Conservation (phyloP, 2,113 vertebrate genomes). For the Tupaia tana region DNA sequence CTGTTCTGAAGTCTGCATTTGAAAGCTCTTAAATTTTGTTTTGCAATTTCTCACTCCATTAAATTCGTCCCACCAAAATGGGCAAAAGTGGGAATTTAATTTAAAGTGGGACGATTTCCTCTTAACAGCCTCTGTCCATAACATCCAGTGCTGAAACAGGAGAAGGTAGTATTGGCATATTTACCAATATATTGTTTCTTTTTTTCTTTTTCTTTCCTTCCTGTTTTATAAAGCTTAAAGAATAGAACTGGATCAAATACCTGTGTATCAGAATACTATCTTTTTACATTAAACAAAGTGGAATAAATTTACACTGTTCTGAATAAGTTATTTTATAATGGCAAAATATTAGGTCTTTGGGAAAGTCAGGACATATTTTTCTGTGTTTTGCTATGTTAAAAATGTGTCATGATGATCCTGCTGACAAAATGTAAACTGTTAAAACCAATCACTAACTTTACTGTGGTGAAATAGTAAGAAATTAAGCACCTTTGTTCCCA, state of each 20-base stretch:
- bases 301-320: neutral
- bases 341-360: neutral
- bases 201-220: neutral
- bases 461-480: neutral
- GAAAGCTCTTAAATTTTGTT: neutral
- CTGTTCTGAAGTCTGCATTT: neutral
- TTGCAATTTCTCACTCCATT: neutral
- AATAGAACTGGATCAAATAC: neutral
- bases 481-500: neutral
- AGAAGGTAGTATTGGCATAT: neutral
- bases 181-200: neutral
- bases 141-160: constrained; percentile 71
- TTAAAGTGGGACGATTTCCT: neutral
- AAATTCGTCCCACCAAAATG: neutral
- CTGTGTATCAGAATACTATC: neutral
- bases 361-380: too few species aligned
- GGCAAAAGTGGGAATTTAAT: constrained; percentile 5
- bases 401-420: too few species aligned
- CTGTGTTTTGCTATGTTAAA: too few species aligned
- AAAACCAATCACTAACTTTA: neutral
- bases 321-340: neutral
- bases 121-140: constrained; percentile 70
- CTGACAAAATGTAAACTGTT: neutral
- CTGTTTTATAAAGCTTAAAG: neutral
- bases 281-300: neutral